Base-by-base conservation (phyloP, 2,797 vertebrate genomes). In the Sciurus vulgaris region DNA sequence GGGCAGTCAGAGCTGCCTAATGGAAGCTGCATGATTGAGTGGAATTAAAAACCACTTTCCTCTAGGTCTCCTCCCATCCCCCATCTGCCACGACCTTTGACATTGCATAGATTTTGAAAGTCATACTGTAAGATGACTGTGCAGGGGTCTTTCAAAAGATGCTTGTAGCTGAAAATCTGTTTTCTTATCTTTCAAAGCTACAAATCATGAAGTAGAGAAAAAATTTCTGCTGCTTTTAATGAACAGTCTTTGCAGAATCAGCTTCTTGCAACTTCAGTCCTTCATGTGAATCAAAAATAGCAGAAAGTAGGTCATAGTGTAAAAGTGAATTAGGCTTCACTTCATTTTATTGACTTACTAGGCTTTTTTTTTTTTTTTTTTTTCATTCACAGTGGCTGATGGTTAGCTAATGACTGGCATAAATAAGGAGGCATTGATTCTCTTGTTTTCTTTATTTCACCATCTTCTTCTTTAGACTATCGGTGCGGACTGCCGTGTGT, bases 271-370 rank as follows among this genome's bases (percentile, higher is more conserved):
- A 97, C 97, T 97, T 97, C 86, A 86, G 91, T 98, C 0, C 74
- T 97, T 98, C 97, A 74, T 97, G 97, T 98, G 98, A 98, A 98
- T 98, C 98, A 98, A 98, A 98, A 98, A 96, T 96, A 91, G 95
- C 95, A 20, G 77, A 97, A 99, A 98, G 97, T 99, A 98, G 98
- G 98, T 98, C 98, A 98, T 97, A 97, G 96, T 98, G 97, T 98
- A 98, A 98, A 98, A 98, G 97, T 96, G 97, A 98, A 97, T 97
- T 98, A 97, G 97, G 92, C 95, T 96, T 98, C 97, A 77, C 94
- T 98, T 98, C 98, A 91, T 98, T 98, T 98, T 98, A 97, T 97
- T 98, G 98, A 96, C 97, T 98, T 94, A 92, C 93, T 81, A 70
- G 95, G 92, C 96, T 98, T 86, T 93, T 65, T 63, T 86, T 86